Percentiles rank a stretch among this genome's conserved stretches.
Conservation (phyloP, 2,797 vertebrate genomes). For the Channallabes apus region DNA sequence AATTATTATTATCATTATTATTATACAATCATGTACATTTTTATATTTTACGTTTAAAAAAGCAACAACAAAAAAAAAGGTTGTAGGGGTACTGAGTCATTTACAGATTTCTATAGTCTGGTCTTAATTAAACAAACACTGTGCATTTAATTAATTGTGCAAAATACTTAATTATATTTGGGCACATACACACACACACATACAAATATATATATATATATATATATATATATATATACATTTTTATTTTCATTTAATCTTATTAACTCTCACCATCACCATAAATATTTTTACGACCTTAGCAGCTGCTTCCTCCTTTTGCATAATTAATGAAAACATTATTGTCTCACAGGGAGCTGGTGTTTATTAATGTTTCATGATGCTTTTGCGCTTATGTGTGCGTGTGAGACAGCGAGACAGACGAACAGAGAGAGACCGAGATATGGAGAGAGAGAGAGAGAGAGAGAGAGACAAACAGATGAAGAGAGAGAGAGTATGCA, state of each 20-base stretch:
- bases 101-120: neutral
- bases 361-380: slow-evolving; percentile 75
- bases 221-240: neutral
- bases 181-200: neutral
- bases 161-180: neutral
- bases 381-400: slow-evolving; percentile 29
- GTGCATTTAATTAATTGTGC: neutral
- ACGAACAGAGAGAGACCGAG: slow-evolving; percentile 6
- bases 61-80: no score
- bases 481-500: slow-evolving; percentile 1
- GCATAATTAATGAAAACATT: slow-evolving; percentile 72
- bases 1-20: neutral
- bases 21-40: neutral
- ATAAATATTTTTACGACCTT: slow-evolving; percentile 40
- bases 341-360: slow-evolving; percentile 66
- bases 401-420: neutral
- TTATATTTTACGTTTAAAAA: no score
- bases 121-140: neutral
- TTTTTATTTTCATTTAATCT: neutral
- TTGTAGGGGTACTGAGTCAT: neutral
- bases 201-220: no score
- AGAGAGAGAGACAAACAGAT: no score
- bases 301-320: slow-evolving; percentile 58
- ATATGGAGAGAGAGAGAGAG: slow-evolving; percentile 10
- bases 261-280: neutral